These are phyloP conservation scores for Plodia interpunctella DNA, from an alignment of 1,140 invertebrate species.

Conservation along the genomic window DNA sequence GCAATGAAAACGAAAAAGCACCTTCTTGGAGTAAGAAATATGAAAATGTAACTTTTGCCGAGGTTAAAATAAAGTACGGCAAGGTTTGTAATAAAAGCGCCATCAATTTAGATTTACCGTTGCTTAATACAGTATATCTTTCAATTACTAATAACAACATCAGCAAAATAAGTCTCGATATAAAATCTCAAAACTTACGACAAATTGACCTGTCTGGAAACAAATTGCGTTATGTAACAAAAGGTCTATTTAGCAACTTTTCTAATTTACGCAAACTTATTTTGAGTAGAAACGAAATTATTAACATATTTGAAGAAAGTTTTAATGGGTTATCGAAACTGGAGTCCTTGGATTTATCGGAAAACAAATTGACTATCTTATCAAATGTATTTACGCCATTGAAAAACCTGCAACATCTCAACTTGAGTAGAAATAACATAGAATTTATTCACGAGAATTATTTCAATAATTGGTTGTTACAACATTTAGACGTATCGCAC, in stretches of 20 bases:
- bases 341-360: constrained; percentile 80
- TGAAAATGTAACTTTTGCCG: constrained; percentile 47
- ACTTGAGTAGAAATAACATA: constrained; percentile 84
- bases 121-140: constrained; percentile 54
- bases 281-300: constrained; percentile 63
- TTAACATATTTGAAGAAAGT: constrained; percentile 63
- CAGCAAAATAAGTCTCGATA: constrained; percentile 42
- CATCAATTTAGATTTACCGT: constrained; percentile 42
- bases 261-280: constrained; percentile 60
- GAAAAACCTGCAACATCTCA: constrained; percentile 81
- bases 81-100: constrained; percentile 50
- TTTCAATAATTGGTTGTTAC: constrained; percentile 78
- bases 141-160: constrained; percentile 62
- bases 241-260: constrained; percentile 58
- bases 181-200: constrained; percentile 50
- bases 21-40: constrained; percentile 31
- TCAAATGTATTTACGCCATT: constrained; percentile 79
- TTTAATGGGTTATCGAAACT: constrained; percentile 73
- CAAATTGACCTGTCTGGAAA: constrained; percentile 70
- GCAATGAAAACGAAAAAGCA: constrained; percentile 33
- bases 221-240: constrained; percentile 55
- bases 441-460: constrained; percentile 81
- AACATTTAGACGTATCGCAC: constrained; percentile 88
- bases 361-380: constrained; percentile 78
- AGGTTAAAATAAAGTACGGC: constrained; percentile 40